Evolutionary conservation across 2,888 invertebrate species (phyloP), one percentile per base, ranked within the genome.

Genomic region (Deilephila porcellus): DNA sequence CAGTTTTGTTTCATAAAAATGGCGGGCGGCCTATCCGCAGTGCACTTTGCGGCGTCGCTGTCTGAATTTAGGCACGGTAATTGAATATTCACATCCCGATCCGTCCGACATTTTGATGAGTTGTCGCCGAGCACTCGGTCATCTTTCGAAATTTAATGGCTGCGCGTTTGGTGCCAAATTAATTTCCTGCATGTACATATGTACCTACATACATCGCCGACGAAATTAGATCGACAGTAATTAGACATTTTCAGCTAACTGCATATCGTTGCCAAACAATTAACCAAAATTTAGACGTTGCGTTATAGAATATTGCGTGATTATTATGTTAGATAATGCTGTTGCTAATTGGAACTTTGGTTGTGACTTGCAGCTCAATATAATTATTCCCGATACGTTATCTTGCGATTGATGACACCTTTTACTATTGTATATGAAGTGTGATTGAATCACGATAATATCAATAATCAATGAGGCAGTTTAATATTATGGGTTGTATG

Each of bases 61-160:
- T 76, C 79, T 82, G 81, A 84, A 85, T 89, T 88, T 86, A 83
- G 85, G 84, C 81, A 78, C 77, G 78, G 85, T 90, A 89, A 91
- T 91, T 89, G 90, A 92, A 91, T 92, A 91, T 91, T 91, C 91
- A 88, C 86, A 86, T 88, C 84, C 84, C 87, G 80, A 85, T 84
- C 81, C 83, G 81, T 86, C 88, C 83, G 83, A 83, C 84, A 83
- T 86, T 88, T 86, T 87, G 86, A 86, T 90, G 86, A 86, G 81
- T 85, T 83, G 82, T 82, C 82, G 76, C 79, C 79, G 81, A 80
- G 80, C 71, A 78, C 79, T 80, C 67, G 74, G 78, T 78, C 82
- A 78, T 81, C 84, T 84, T 84, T 80, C 77, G 78, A 80, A 81
- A 67, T 67, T 67, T 67, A 78, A 76, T 71, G 74, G 77, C 67